These are phyloP conservation scores for Chroicocephalus ridibundus DNA, from an alignment of 2,113 vertebrate species.

Conservation along the genomic window DNA sequence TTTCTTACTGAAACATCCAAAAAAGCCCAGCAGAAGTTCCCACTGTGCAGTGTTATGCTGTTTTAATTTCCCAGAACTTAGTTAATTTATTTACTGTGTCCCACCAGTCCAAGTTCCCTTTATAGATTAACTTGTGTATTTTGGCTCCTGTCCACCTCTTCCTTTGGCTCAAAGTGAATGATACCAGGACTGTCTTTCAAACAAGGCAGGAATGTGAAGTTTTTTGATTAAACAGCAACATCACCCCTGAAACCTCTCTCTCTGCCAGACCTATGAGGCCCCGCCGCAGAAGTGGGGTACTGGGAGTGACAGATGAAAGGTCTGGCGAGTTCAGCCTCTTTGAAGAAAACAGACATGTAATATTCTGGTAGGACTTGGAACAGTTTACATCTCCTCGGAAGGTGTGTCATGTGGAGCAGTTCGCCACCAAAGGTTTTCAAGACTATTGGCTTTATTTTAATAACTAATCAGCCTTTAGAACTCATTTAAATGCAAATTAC, in stretches of 20 bases:
- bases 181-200: conserved; percentile 74
- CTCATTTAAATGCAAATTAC: background rate
- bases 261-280: conserved; percentile 66
- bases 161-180: conserved; percentile 77
- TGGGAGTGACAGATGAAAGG: background rate
- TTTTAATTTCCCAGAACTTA: conserved; percentile 25
- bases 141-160: conserved; percentile 78
- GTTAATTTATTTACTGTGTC: background rate
- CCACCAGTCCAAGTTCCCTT: conserved; percentile 10
- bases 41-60: background rate
- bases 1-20: background rate
- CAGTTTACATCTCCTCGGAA: background rate
- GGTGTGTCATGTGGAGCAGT: background rate
- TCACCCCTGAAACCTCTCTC: conserved; percentile 73
- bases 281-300: conserved; percentile 31
- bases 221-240: conserved; percentile 71
- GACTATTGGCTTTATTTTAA: background rate
- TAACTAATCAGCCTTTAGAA: background rate
- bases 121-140: conserved; percentile 31
- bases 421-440: background rate
- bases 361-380: background rate
- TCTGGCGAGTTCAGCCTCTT: background rate
- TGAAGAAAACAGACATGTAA: background rate
- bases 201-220: conserved; percentile 77
- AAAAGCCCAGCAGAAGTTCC: background rate